Evolutionary conservation across 37 sponge, comb jelly and placozoan species (phyloP).

Genomic region (Eunapius fragilis): DNA sequence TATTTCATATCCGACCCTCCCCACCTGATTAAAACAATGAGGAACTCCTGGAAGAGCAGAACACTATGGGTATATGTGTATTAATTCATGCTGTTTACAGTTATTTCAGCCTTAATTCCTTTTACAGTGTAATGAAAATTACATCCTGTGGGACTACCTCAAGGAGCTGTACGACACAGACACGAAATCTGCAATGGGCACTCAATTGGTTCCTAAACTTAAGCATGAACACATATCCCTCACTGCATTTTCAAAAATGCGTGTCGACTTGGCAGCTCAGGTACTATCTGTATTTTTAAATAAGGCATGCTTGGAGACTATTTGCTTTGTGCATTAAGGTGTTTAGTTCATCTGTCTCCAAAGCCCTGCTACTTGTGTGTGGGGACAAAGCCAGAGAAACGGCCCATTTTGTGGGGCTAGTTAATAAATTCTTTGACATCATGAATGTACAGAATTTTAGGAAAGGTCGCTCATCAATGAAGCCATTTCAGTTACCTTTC

Average conservation of each 20-base stretch:
- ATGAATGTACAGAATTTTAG: constrained; percentile 9
- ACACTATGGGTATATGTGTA: constrained; percentile 30
- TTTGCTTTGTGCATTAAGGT: constrained; percentile 1
- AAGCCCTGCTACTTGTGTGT: neutral
- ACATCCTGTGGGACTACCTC: no score
- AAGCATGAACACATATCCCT: constrained; percentile 35
- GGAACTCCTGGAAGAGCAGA: constrained; percentile 24
- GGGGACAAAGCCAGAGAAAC: neutral
- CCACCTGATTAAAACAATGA: constrained; percentile 8
- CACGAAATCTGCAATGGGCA: neutral
- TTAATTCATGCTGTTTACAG: neutral
- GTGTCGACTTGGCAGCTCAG: no score
- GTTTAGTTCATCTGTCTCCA: constrained; percentile 16
- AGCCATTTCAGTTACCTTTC: neutral
- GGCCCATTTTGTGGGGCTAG: neutral
- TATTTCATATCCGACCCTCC: constrained; percentile 35
- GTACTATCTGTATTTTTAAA: neutral
- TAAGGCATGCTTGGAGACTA: no score
- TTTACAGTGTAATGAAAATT: no score
- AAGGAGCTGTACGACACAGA: no score
- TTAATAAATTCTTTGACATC: constrained; percentile 19
- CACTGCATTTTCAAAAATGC: constrained; percentile 43
- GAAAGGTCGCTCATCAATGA: no score
- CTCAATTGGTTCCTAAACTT: constrained; percentile 27
- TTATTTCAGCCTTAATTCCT: neutral